phyloP scores from a whole-genome alignment of 2,888 invertebrate species.

The Melanostoma mellinum region DNA sequence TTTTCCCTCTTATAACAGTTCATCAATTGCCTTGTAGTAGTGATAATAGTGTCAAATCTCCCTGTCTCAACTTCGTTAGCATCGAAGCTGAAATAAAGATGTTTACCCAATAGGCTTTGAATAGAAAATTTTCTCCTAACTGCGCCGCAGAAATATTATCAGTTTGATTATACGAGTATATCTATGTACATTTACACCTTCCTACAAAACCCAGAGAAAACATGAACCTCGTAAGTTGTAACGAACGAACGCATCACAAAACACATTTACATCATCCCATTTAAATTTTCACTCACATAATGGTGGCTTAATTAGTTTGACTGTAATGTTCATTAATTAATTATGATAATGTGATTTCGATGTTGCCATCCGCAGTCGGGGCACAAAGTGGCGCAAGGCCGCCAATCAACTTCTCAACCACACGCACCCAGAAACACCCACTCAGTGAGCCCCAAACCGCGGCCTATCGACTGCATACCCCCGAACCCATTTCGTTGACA shows the following conservation, averaged over 20 bases:
- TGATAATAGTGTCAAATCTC: too few relatives aligned
- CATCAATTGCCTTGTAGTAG: too few relatives aligned
- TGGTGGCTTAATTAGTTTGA: conserved; percentile 73
- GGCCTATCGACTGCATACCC: background rate
- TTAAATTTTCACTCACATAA: conserved; percentile 64
- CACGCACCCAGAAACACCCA: conserved; percentile 2
- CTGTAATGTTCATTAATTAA: conserved; percentile 75
- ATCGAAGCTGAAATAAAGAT: too few relatives aligned
- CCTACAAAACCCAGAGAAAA: background rate
- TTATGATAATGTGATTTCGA: conserved; percentile 75
- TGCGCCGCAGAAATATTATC: too few relatives aligned
- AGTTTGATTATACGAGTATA: too few relatives aligned
- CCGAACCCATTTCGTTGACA: conserved; percentile 41
- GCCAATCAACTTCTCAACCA: conserved; percentile 51
- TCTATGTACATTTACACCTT: too few relatives aligned
- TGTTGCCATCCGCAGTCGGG: conserved; percentile 60
- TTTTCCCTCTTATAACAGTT: too few relatives aligned
- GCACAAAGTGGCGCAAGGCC: conserved; percentile 25
- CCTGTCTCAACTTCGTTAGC: too few relatives aligned
- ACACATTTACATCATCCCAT: conserved; percentile 40
- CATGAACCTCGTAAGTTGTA: background rate
- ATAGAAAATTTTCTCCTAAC: too few relatives aligned
- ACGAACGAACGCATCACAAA: background rate
- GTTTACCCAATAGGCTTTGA: too few relatives aligned
- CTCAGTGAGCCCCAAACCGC: background rate